Conservation (phyloP, 1,140 invertebrate genomes). For the Diorhabda carinulata region DNA sequence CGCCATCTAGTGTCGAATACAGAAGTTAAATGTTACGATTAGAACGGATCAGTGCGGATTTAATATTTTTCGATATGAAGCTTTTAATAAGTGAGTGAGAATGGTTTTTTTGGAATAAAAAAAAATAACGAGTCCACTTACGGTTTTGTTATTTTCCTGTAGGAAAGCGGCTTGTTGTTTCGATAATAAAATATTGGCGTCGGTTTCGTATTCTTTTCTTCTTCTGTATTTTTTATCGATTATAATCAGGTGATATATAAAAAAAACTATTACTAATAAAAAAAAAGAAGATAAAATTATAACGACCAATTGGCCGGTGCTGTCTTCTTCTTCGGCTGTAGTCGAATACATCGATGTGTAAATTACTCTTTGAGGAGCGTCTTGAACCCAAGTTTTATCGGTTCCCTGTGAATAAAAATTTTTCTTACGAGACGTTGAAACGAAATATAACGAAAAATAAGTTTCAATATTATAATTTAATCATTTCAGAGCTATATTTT, state of each 20-base stretch:
- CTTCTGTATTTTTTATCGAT: slow-evolving; percentile 63
- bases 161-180: slow-evolving; percentile 60
- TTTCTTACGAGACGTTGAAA: background rate
- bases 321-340: slow-evolving; percentile 70
- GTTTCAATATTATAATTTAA: no score
- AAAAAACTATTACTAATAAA: slow-evolving; percentile 61
- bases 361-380: slow-evolving; percentile 67
- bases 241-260: slow-evolving; percentile 61
- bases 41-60: no score
- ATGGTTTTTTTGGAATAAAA: no score
- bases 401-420: slow-evolving; percentile 52
- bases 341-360: slow-evolving; percentile 71
- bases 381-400: slow-evolving; percentile 75
- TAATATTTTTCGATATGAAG: no score
- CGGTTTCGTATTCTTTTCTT: slow-evolving; percentile 63
- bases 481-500: no score
- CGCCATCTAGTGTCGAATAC: no score
- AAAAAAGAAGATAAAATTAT: slow-evolving; percentile 67
- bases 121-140: slow-evolving; percentile 6
- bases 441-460: no score
- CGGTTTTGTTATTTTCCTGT: slow-evolving; percentile 32
- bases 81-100: no score
- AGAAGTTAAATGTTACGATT: no score
- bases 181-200: slow-evolving; percentile 62
- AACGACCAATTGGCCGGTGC: slow-evolving; percentile 67